These are phyloP conservation scores for Phoxinus phoxinus DNA, from an alignment of 2,113 vertebrate genomes.

Conservation along the genomic window DNA sequence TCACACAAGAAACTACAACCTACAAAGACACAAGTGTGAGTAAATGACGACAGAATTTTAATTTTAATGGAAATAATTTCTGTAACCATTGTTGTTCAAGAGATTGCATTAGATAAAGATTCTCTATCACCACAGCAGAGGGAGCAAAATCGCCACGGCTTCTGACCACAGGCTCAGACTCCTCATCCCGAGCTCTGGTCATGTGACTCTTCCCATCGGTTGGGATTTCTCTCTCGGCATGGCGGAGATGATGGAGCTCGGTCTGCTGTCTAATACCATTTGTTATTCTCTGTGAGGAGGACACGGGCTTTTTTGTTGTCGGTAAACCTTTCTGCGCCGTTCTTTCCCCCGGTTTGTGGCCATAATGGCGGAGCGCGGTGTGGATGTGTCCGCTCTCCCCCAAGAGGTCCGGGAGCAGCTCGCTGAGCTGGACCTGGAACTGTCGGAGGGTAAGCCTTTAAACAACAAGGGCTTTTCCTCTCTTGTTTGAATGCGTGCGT, in stretches of 20 bases:
- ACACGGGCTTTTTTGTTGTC: conserved; percentile 20
- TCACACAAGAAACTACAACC: neutral
- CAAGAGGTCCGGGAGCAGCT: conserved; percentile 92
- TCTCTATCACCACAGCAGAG: conserved; percentile 62
- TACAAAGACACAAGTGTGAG: neutral
- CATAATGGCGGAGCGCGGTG: conserved; percentile 84
- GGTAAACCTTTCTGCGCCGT: conserved; percentile 40
- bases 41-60: neutral
- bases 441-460: conserved; percentile 86
- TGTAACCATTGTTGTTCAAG: neutral
- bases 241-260: conserved; percentile 77
- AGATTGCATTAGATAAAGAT: neutral
- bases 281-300: conserved; percentile 58
- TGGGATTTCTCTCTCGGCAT: conserved; percentile 73
- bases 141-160: conserved; percentile 56
- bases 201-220: conserved; percentile 64
- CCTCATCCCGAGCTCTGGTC: conserved; percentile 62
- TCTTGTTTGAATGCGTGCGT: neutral
- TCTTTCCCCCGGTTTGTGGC: conserved; percentile 57
- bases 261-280: conserved; percentile 40
- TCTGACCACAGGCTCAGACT: conserved; percentile 24
- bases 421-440: conserved; percentile 96
- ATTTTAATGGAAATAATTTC: neutral
- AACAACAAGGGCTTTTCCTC: neutral
- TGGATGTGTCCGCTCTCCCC: conserved; percentile 82